Evolutionary conservation across 2,797 vertebrate genomes (phyloP).

Genomic region (Coluber constrictor): DNA sequence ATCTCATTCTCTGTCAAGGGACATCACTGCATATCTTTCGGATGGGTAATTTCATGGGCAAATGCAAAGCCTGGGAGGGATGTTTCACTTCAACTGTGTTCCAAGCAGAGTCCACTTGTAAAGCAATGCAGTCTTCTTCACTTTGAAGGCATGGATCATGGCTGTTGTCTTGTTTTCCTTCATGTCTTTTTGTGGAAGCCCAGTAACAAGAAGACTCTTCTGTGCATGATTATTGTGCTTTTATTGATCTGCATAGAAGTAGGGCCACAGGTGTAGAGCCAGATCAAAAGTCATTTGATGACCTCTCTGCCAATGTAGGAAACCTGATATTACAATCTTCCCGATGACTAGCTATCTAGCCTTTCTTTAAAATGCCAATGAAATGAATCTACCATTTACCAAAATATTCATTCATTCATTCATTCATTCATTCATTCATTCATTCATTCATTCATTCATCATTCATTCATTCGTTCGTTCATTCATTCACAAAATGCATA

Average conservation of each 20-base stretch:
- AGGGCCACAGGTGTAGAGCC: background rate
- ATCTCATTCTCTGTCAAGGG: fast-evolving
- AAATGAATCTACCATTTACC: background rate
- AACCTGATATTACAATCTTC: background rate
- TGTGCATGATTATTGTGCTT: background rate
- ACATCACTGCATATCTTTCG: background rate
- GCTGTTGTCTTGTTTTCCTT: background rate
- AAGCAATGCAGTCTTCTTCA: background rate
- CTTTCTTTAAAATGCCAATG: background rate
- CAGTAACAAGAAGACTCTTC: background rate
- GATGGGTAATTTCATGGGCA: background rate
- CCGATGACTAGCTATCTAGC: background rate
- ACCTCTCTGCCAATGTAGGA: background rate
- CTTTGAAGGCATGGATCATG: background rate
- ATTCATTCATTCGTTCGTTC: too few species aligned
- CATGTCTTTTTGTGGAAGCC: background rate
- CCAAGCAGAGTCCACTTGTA: background rate
- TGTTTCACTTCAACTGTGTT: background rate
- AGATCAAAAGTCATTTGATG: background rate
- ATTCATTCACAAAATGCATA: background rate
- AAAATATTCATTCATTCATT: background rate
- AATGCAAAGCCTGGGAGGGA: background rate
- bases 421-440: too few species aligned
- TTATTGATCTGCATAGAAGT: background rate
- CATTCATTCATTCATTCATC: too few species aligned